Conservation (phyloP, 2,797 vertebrate species). For the Kryptolebias ocellatus region DNA sequence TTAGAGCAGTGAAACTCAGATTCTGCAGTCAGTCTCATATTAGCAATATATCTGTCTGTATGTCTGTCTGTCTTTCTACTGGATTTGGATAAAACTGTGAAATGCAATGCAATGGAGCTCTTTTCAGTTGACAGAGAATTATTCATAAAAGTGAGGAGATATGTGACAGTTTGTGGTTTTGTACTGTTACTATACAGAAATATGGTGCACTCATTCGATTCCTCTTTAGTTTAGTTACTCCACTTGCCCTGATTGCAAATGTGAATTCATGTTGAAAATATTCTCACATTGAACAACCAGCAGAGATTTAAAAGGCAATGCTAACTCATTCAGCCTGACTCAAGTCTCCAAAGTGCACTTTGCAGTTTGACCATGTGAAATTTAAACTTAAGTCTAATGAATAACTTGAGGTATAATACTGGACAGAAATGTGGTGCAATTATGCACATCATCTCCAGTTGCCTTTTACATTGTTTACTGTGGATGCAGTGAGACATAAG, state of each 20-base stretch:
- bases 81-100: background rate
- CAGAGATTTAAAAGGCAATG: background rate
- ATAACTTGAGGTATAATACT: background rate
- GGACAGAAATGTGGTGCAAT: background rate
- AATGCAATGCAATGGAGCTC: background rate
- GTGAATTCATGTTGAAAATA: slow-evolving; percentile 1
- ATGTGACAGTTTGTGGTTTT: background rate
- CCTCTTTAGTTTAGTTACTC: background rate
- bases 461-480: slow-evolving; percentile 26
- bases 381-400: background rate
- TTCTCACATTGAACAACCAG: background rate
- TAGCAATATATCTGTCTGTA: background rate
- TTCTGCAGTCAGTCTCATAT: background rate
- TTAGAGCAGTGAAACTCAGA: background rate
- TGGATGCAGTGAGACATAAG: slow-evolving; percentile 44
- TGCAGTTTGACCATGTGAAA: slow-evolving; percentile 1
- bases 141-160: background rate
- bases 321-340: background rate
- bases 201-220: background rate
- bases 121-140: background rate
- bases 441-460: background rate
- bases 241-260: background rate
- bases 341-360: background rate
- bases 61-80: too few relatives aligned
- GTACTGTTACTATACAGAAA: background rate